These are phyloP conservation scores for Pectinophora gossypiella DNA, from an alignment of 1,140 invertebrate genomes.

Conservation along the genomic window DNA sequence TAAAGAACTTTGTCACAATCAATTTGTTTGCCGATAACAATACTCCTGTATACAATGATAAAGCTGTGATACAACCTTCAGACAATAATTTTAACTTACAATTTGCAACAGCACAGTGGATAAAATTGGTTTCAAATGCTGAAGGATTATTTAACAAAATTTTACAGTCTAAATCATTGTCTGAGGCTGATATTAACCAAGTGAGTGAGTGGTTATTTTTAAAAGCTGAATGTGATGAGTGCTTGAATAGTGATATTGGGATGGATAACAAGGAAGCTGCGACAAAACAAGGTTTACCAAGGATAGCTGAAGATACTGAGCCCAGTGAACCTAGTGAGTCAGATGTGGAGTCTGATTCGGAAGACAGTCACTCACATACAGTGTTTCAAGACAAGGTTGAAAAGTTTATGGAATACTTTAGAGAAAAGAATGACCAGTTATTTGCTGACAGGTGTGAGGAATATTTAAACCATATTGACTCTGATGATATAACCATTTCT, in stretches of 20 bases:
- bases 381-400: conserved; percentile 80
- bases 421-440: conserved; percentile 80
- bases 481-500: conserved; percentile 70
- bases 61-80: conserved; percentile 59
- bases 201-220: conserved; percentile 90
- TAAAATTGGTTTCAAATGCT: conserved; percentile 88
- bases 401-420: conserved; percentile 82
- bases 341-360: conserved; percentile 80
- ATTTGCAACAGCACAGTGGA: conserved; percentile 88
- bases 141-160: conserved; percentile 87
- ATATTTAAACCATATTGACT: conserved; percentile 72
- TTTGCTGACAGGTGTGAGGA: conserved; percentile 77
- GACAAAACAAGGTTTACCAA: conserved; percentile 65
- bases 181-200: conserved; percentile 82
- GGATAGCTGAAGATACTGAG: conserved; percentile 74
- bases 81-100: conserved; percentile 80
- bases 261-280: conserved; percentile 75
- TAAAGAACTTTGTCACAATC: conserved; percentile 81
- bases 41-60: conserved; percentile 72
- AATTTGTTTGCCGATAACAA: conserved; percentile 82
- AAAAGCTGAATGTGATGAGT: conserved; percentile 90
- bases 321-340: conserved; percentile 76
- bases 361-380: conserved; percentile 80
- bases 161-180: conserved; percentile 77
- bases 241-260: conserved; percentile 79